Evolutionary conservation across 1,140 invertebrate genomes (phyloP).

Genomic region (Caerostris extrusa): DNA sequence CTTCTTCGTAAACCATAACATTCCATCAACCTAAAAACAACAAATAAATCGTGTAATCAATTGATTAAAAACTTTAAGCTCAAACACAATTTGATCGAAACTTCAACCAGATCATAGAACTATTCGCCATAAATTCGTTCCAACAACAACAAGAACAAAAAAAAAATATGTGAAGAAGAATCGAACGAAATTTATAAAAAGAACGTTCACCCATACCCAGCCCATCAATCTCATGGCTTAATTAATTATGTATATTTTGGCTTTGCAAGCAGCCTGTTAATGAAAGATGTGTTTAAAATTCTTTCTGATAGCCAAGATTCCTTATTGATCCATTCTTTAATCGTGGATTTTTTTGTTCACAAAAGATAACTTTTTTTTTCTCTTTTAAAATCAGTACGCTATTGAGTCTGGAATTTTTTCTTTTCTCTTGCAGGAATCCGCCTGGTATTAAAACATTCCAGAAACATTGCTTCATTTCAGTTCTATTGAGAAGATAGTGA

Average conservation of each 20-base stretch:
- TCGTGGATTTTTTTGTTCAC: neutral
- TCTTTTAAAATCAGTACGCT: neutral
- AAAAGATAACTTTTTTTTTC: neutral
- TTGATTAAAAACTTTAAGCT: neutral
- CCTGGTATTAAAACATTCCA: conserved; percentile 45
- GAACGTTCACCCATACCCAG: neutral
- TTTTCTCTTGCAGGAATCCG: neutral
- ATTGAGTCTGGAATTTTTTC: conserved; percentile 26
- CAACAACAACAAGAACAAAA: neutral
- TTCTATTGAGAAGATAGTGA: neutral
- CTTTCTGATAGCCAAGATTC: conserved; percentile 14
- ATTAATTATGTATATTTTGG: conserved; percentile 32
- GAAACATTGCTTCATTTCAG: conserved; percentile 27
- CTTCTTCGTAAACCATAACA: neutral
- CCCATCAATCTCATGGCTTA: conserved; percentile 28
- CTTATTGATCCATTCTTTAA: conserved; percentile 21
- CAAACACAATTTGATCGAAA: neutral
- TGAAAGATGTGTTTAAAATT: conserved; percentile 47
- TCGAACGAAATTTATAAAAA: neutral
- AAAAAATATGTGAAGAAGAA: neutral
- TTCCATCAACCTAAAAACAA: neutral
- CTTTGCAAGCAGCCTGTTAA: conserved; percentile 7
- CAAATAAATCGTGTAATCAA: neutral
- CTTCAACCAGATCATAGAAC: neutral
- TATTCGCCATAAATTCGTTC: neutral